phyloP scores from a whole-genome alignment of 2,888 invertebrate genomes.

The Physocephala rufipes region DNA sequence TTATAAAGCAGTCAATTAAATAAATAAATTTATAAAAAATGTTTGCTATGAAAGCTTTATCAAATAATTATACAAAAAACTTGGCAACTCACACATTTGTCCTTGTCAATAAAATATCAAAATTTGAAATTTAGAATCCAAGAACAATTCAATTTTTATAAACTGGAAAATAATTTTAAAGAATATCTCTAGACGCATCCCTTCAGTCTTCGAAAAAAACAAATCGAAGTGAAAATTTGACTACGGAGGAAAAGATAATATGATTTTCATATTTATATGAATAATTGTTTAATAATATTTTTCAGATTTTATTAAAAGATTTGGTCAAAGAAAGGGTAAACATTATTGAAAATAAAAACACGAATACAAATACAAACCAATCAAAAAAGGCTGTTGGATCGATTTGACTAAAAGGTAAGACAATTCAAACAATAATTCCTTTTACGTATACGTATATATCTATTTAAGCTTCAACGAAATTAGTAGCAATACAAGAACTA shows the following conservation, averaged over 20 bases:
- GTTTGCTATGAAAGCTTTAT: neutral
- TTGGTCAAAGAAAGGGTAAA: neutral
- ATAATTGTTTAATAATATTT: neutral
- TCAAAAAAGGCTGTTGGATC: neutral
- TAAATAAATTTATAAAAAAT: conserved; percentile 1
- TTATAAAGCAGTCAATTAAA: conserved; percentile 9
- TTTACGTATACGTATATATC: neutral
- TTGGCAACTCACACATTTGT: neutral
- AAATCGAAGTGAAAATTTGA: too few relatives aligned
- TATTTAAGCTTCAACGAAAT: neutral
- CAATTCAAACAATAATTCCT: neutral
- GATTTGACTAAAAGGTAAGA: conserved; percentile 3
- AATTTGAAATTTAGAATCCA: neutral
- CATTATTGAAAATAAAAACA: neutral
- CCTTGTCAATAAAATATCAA: neutral
- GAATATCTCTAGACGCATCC: neutral
- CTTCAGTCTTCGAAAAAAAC: too few relatives aligned
- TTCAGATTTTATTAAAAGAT: neutral
- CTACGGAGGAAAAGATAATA: too few relatives aligned
- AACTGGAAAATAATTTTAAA: neutral
- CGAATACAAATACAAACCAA: neutral
- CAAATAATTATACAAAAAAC: neutral
- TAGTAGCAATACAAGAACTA: neutral
- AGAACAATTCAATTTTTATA: too few relatives aligned
- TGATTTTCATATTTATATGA: neutral